Evolutionary conservation across 2,797 vertebrate genomes (phyloP), one percentile per base, ranked within the genome.

Genomic region (Hippocampus kuda): DNA sequence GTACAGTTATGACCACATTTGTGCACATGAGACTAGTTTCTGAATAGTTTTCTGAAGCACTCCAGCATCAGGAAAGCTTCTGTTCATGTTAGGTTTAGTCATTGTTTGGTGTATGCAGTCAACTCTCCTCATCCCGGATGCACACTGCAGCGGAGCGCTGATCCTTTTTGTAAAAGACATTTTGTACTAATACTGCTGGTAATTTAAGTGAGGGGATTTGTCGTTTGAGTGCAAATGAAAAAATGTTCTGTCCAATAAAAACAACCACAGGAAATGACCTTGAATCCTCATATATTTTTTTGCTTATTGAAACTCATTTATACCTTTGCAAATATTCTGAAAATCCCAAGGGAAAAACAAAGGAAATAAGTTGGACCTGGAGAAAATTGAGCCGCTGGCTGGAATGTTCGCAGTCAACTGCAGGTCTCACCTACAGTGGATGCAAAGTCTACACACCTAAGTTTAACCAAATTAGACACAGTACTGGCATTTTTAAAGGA

Each of bases 111-210:
- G 46, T 72, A 49, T 72, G 75, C 63, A 11, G 74, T 75, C 53
- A 64, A 68, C 72, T 48, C 24, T 56, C 44, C 56, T 84, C 63
- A 56, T 82, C 81, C 81, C 78, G 87, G 77, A 80, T 69, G 79
- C 77, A 72, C 74, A 70, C 75, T 77, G 77, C 70, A 74, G 75
- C 62, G 69, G 76, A 72, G 75, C 66, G 63, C 63, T 79, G 69
- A 70, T 78, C 73, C 78, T 87, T 90, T 89, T 89, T 89, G 75
- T 88, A 85, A 84, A 82, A 84, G 72, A 85, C 9, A 56, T 54
- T 91, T 91, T 91, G 79, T 89, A 90, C 85, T 87, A 88, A 87
- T 84, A 77, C 73, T 83, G 79, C 82, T 83, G 76, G 66, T 67
- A 82, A 54, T 79, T 53, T 46, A 42, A 77, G 73, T 79, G 72